Percentiles rank a stretch among this genome's conserved stretches.
Evolutionary conservation across 2,113 vertebrate species (phyloP).

Genomic region (Xyrauchen texanus): DNA sequence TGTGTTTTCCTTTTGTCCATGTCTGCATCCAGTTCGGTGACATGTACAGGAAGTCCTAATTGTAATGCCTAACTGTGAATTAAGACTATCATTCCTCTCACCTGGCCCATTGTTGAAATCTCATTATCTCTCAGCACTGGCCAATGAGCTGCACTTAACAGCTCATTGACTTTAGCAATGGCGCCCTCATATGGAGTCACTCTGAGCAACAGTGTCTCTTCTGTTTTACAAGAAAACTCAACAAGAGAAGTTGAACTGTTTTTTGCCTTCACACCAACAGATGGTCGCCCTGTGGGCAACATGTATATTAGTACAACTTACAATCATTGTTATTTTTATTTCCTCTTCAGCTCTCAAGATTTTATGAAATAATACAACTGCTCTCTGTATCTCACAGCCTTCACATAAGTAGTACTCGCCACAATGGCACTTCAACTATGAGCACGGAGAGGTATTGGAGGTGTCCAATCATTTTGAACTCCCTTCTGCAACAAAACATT

Average conservation of each 20-base stretch:
- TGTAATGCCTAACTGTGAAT: constrained; percentile 50
- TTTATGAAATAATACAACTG: too few species aligned
- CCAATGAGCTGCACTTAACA: neutral
- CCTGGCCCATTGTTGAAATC: constrained; percentile 55
- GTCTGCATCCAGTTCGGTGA: constrained; percentile 41
- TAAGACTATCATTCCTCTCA: constrained; percentile 63
- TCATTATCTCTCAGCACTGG: constrained; percentile 29
- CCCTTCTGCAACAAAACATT: neutral
- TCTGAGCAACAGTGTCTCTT: constrained; percentile 63
- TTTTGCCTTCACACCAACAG: constrained; percentile 5
- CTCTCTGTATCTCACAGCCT: neutral
- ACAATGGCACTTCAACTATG: constrained; percentile 56
- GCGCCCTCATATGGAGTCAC: constrained; percentile 46
- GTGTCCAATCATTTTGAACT: constrained; percentile 50
- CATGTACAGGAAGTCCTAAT: constrained; percentile 30
- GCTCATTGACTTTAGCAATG: constrained; percentile 5
- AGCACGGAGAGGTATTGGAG: constrained; percentile 53
- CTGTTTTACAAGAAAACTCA: constrained; percentile 49
- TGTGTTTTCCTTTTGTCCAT: neutral
- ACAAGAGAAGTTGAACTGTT: neutral
- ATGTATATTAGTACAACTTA: too few species aligned
- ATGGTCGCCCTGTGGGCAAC: neutral
- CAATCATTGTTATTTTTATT: too few species aligned
- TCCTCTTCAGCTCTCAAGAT: too few species aligned
- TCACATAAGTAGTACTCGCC: too few species aligned